Evolutionary conservation across 2,113 vertebrate genomes (phyloP).

Genomic region (Chaenogobius annularis): DNA sequence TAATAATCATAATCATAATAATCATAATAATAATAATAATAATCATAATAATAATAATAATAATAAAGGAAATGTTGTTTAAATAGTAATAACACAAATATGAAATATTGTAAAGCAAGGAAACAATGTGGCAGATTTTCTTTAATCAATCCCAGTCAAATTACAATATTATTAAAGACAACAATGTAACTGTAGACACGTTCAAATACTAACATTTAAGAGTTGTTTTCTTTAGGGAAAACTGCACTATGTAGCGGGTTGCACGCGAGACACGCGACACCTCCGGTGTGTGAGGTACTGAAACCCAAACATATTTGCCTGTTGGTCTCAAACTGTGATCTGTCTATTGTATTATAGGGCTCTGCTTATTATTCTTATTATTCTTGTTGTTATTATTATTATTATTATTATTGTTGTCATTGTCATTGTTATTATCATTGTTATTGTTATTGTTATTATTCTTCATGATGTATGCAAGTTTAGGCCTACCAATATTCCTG

Average conservation of each 20-base stretch:
- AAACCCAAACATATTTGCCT: constrained; percentile 42
- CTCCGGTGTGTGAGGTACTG: constrained; percentile 19
- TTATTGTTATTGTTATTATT: not conserved
- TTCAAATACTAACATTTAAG: not conserved
- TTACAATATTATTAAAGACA: no score
- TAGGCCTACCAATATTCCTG: not conserved
- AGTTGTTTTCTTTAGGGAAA: not conserved
- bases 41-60: no score
- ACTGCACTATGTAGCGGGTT: constrained; percentile 23
- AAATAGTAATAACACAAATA: no score
- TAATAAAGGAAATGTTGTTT: no score
- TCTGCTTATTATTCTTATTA: not conserved
- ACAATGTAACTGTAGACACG: not conserved
- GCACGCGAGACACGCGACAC: constrained; percentile 56
- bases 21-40: no score
- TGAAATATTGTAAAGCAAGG: no score
- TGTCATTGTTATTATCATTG: no score
- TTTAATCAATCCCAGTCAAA: no score
- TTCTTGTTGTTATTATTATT: no score
- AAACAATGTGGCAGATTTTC: no score
- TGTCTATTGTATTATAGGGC: not conserved
- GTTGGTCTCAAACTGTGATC: constrained; percentile 10
- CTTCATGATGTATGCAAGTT: not conserved
- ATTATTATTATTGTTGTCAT: no score
- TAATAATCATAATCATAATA: no score